Evolutionary conservation across 2,888 invertebrate genomes (phyloP).

Genomic region (Cantharis rufa): DNA sequence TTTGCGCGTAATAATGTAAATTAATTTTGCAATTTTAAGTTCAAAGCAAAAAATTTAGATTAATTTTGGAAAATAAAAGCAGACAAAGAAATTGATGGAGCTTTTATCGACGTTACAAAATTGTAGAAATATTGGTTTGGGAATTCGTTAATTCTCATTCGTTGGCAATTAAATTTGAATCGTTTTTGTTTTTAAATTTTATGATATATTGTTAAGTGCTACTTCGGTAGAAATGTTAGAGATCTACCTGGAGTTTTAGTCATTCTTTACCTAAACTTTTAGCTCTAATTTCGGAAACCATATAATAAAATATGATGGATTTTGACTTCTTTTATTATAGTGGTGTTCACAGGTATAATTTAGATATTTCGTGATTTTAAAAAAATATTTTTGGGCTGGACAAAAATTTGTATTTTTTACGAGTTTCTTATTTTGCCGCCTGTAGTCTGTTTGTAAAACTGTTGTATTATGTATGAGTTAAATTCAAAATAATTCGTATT

Average conservation of each 20-base stretch:
- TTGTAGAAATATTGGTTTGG: not conserved
- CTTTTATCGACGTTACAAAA: not conserved
- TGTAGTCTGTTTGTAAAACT: slow-evolving; percentile 27
- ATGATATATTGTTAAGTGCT: not conserved
- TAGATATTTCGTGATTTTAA: slow-evolving; percentile 5
- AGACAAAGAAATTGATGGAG: not conserved
- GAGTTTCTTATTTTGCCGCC: slow-evolving; percentile 19
- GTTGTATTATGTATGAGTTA: slow-evolving; percentile 48
- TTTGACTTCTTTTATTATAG: slow-evolving; percentile 1
- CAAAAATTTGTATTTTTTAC: slow-evolving; percentile 23
- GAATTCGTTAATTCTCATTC: not conserved
- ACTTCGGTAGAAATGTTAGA: not conserved
- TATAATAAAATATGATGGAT: slow-evolving; percentile 1
- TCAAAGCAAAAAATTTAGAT: not conserved
- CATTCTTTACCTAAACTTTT: not conserved
- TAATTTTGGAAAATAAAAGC: not conserved
- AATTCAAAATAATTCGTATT: slow-evolving; percentile 47
- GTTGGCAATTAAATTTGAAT: not conserved
- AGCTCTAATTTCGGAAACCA: not conserved
- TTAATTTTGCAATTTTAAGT: not conserved
- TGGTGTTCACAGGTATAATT: slow-evolving; percentile 12
- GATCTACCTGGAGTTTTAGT: not conserved
- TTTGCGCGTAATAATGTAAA: not conserved
- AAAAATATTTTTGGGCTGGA: not conserved
- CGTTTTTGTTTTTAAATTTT: not conserved